phyloP scores from a whole-genome alignment of 2,113 vertebrate genomes.

The Chlamydotis undulata region DNA sequence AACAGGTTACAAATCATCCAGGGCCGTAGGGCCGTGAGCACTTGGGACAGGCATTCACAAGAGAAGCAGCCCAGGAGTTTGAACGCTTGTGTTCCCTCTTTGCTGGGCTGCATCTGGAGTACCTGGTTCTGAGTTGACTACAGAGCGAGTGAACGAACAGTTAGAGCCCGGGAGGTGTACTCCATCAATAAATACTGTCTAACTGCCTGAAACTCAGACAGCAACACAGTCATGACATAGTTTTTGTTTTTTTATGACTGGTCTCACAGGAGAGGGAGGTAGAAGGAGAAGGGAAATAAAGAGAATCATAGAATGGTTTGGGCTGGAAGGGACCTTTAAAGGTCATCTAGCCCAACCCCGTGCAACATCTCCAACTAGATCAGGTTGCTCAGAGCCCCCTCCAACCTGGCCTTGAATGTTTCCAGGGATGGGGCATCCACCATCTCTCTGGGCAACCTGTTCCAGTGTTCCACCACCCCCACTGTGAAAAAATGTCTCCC shows the following conservation, averaged over 20 bases:
- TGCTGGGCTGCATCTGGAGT: background rate
- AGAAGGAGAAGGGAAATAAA: background rate
- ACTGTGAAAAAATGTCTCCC: no score
- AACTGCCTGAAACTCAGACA: background rate
- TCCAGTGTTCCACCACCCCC: no score
- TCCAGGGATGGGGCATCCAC: no score
- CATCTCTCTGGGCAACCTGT: no score
- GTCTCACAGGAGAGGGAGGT: background rate
- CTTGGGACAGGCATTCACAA: background rate
- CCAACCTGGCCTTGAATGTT: no score
- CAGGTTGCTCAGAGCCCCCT: no score
- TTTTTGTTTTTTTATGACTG: background rate
- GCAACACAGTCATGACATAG: background rate
- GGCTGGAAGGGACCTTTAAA: no score
- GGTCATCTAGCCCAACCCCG: no score
- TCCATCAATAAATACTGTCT: background rate
- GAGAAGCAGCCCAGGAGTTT: background rate
- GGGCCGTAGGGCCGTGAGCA: background rate
- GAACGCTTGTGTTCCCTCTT: rapidly evolving
- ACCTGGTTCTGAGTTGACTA: background rate
- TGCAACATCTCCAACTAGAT: no score
- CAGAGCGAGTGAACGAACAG: background rate
- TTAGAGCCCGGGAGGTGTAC: background rate
- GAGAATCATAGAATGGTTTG: background rate
- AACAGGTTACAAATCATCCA: background rate